These are phyloP conservation scores for Chaenocephalus aceratus DNA, from an alignment of 2,113 vertebrate species.

Conservation along the genomic window DNA sequence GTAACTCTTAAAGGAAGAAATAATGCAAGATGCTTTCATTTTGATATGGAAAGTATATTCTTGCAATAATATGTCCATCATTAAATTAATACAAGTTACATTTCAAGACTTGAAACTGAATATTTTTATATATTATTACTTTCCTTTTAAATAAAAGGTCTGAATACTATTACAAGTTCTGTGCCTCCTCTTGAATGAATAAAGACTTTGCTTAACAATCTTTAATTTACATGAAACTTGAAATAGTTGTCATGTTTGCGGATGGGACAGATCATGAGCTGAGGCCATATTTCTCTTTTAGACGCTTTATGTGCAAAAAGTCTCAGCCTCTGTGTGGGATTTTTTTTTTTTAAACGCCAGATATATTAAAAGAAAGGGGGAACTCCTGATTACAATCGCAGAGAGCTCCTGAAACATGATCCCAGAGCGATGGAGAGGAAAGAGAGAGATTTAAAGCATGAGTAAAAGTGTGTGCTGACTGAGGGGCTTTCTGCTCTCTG, in stretches of 20 bases:
- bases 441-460: slow-evolving; percentile 71
- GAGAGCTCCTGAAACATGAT: slow-evolving; percentile 64
- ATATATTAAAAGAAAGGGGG: slow-evolving; percentile 17
- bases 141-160: neutral
- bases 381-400: slow-evolving; percentile 69
- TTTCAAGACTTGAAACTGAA: neutral
- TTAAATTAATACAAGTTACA: neutral
- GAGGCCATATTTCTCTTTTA: slow-evolving; percentile 14
- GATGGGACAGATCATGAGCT: slow-evolving; percentile 3
- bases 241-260: neutral
- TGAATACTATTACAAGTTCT: neutral
- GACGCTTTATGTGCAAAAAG: slow-evolving; percentile 12
- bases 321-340: slow-evolving; percentile 20
- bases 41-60: neutral
- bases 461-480: slow-evolving; percentile 63
- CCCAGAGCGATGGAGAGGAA: slow-evolving; percentile 49
- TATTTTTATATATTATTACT: neutral
- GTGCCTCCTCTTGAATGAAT: neutral
- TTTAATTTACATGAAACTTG: neutral
- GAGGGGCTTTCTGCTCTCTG: slow-evolving; percentile 42
- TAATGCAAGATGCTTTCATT: neutral
- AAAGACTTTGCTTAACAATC: neutral
- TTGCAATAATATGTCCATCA: no score
- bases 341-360: slow-evolving; percentile 21
- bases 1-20: neutral